These are phyloP conservation scores for Drosophila ustulata DNA, from an alignment of 2,888 invertebrate genomes.

Conservation along the genomic window DNA sequence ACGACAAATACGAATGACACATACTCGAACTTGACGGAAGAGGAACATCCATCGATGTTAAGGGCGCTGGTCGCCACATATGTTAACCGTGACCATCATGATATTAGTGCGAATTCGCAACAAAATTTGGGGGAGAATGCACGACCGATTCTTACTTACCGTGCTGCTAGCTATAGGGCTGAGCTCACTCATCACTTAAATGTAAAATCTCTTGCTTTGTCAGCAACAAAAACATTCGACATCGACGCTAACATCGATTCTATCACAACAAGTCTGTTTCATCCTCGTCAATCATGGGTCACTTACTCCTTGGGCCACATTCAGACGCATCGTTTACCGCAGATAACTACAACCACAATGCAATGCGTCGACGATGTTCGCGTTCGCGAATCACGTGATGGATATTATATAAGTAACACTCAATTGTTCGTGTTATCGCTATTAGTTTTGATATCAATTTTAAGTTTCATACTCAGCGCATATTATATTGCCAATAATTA, in stretches of 20 bases:
- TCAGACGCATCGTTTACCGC: conserved; percentile 45
- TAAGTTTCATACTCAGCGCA: not conserved
- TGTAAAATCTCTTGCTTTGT: not conserved
- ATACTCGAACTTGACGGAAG: not conserved
- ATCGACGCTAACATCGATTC: conserved; percentile 8
- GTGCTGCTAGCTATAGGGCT: conserved; percentile 13
- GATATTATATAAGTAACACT: conserved; percentile 61
- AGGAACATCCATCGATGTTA: not conserved
- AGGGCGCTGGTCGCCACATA: conserved; percentile 40
- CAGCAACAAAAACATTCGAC: not conserved
- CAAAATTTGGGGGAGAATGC: conserved; percentile 39
- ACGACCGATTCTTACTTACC: too few relatives aligned
- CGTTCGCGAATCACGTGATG: conserved; percentile 6
- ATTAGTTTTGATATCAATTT: conserved; percentile 8
- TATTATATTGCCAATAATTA: not conserved
- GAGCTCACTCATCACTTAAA: not conserved
- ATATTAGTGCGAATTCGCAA: conserved; percentile 4
- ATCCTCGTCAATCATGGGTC: conserved; percentile 42
- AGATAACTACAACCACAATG: conserved; percentile 38
- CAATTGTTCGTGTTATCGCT: conserved; percentile 56
- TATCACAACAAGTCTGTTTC: conserved; percentile 30
- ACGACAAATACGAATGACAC: not conserved
- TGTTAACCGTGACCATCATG: not conserved
- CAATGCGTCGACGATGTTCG: not conserved
- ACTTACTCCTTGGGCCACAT: conserved; percentile 32